Evolutionary conservation across 30 jellyfish, hydroid and myxozoan species (phyloP), one percentile per base, ranked within the genome.

Genomic region (Chrysaora quinquecirrha): DNA sequence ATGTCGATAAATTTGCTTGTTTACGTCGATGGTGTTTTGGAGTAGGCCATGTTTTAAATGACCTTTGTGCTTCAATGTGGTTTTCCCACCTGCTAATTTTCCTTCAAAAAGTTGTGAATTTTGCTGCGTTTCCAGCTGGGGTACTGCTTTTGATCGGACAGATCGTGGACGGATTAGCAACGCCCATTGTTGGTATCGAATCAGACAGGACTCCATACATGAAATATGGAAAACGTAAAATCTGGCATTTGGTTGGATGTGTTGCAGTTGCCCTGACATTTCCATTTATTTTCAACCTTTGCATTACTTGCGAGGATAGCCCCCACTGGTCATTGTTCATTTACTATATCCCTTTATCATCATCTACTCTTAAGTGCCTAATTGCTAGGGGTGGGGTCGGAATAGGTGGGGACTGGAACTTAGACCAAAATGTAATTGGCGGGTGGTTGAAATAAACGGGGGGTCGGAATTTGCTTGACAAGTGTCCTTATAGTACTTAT

Each of bases 21-120:
- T n/a, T n/a, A 1, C 43, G 58, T 12, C 88, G 88, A 68, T 31
- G 73, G 65, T 34, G 86, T 32, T 90, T 75, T 58, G 95, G 98
- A 25, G 98, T 90, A 29, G 98, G 98, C 3, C 98, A 90, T 66
- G 94, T 90, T 23, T 52, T 84, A 31, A 90, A 90, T 71, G 98
- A 90, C 72, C 85, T 90, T 0, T 84, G 96, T 43, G 96, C 98
- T 27, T 72, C 98, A 18, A 88, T 89, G 97, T 89, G 97, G 97
- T 89, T 89, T 48, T 64, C 97, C 24, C 88, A 89, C 67, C 47
- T 89, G 83, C 67, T 89, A 0, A 30, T 89, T 33, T 89, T 21
- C 67, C 64, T 74, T 47, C 96, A 89, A 21, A 89, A 89, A 61
- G 89, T 90, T 0, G 95, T 88, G 10, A 46, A 33, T 27, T 83